These are phyloP conservation scores for Zaprionus camerounensis DNA, from an alignment of 1,140 invertebrate genomes.

Conservation along the genomic window DNA sequence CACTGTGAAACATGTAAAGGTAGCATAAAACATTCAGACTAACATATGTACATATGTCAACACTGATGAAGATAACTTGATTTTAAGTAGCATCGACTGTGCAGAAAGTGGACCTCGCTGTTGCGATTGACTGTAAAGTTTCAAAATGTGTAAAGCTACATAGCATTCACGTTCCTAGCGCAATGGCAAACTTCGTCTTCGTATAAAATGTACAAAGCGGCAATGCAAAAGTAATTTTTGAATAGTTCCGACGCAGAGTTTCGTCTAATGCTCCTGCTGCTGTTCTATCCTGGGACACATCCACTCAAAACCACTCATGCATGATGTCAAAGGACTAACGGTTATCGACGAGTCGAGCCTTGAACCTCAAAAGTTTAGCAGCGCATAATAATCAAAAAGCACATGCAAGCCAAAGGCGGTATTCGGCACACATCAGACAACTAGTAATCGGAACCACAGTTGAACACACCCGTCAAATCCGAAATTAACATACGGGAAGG, in stretches of 20 bases:
- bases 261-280: not conserved
- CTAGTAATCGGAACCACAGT: too few relatives aligned
- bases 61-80: slow-evolving; percentile 56
- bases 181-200: slow-evolving; percentile 52
- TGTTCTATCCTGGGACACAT: slow-evolving; percentile 37
- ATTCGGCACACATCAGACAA: too few relatives aligned
- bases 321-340: slow-evolving; percentile 69
- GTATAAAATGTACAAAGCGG: slow-evolving; percentile 79
- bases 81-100: slow-evolving; percentile 43
- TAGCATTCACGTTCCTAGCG: slow-evolving; percentile 27
- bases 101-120: not conserved
- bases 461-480: too few relatives aligned
- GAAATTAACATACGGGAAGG: not conserved
- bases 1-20: too few relatives aligned
- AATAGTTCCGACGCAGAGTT: not conserved
- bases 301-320: slow-evolving; percentile 73
- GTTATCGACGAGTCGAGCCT: slow-evolving; percentile 24
- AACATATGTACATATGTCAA: slow-evolving; percentile 35
- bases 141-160: slow-evolving; percentile 46
- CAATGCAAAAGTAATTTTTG: slow-evolving; percentile 55
- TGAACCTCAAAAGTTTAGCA: slow-evolving; percentile 15
- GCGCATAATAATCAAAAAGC: slow-evolving; percentile 77
- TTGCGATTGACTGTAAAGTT: slow-evolving; percentile 33
- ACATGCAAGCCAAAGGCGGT: not conserved
- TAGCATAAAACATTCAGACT: not conserved